Evolutionary conservation across 2,113 vertebrate genomes (phyloP).

Genomic region (Rhombomys opimus): DNA sequence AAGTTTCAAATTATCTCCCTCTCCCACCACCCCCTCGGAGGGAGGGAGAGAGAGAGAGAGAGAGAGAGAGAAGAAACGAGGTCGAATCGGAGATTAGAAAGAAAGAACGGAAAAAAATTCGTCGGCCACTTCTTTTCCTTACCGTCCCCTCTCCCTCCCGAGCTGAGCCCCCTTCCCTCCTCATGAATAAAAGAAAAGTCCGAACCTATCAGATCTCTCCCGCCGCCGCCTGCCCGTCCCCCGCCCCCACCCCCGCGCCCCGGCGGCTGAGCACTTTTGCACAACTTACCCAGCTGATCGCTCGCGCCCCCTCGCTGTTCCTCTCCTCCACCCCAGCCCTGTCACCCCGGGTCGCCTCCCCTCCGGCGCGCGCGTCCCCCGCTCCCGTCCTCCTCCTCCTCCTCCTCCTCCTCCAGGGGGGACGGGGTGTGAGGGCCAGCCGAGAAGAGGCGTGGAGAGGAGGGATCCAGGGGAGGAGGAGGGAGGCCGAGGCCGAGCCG

Average conservation of each 20-base stretch:
- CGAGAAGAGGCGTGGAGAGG: neutral
- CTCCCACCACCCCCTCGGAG: neutral
- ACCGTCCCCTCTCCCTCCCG: conserved; percentile 87
- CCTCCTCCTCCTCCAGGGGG: neutral
- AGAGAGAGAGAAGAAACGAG: conserved; percentile 49
- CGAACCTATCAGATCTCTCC: conserved; percentile 91
- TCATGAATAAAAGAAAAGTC: conserved; percentile 93
- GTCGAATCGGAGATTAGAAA: conserved; percentile 68
- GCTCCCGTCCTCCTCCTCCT: no score
- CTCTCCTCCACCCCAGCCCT: neutral
- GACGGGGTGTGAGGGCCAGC: neutral
- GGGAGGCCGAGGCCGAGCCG: neutral
- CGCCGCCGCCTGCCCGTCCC: conserved; percentile 82
- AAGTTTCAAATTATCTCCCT: conserved; percentile 54
- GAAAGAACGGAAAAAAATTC: conserved; percentile 17
- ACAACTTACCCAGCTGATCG: conserved; percentile 90
- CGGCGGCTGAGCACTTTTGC: conserved; percentile 87
- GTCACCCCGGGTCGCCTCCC: neutral
- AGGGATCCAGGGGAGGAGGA: neutral
- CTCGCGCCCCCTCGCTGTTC: conserved; percentile 81
- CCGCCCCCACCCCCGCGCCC: conserved; percentile 61
- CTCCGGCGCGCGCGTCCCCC: no score
- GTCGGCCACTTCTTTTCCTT: conserved; percentile 76
- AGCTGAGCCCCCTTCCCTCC: conserved; percentile 88
- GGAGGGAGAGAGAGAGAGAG: neutral